A percentile compares a stretch with the other conserved stretches of the same genome.
Conservation (phyloP, 2,797 vertebrate genomes). For the Xerus rutilus region DNA sequence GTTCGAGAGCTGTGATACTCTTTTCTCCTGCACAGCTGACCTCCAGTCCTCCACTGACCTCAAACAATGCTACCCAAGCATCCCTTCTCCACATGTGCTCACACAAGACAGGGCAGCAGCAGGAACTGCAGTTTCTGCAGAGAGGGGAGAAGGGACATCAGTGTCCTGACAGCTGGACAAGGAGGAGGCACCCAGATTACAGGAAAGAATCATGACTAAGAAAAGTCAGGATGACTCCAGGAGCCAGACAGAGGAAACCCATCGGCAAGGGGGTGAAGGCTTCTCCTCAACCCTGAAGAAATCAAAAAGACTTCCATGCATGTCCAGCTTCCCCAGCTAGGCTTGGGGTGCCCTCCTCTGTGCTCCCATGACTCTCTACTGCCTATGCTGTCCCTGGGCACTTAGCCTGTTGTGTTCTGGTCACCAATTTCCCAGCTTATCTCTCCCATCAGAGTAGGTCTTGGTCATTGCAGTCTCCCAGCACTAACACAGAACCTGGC, state of each 20-base stretch:
- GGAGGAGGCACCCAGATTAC: background rate
- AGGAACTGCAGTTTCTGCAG: rapidly evolving
- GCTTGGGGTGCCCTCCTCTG: background rate
- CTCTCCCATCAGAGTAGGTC: background rate
- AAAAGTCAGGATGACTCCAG: background rate
- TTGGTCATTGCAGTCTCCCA: background rate
- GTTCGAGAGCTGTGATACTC: background rate
- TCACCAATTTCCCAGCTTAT: background rate
- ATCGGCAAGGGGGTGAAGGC: rapidly evolving
- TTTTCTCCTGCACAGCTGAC: background rate
- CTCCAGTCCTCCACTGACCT: background rate
- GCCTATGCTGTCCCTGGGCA: background rate
- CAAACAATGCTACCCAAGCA: background rate
- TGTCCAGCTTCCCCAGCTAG: background rate
- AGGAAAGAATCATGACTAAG: background rate
- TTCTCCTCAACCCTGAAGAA: background rate
- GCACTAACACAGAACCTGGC: background rate
- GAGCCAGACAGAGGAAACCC: background rate
- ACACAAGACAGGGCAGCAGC: background rate
- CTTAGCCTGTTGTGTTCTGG: background rate
- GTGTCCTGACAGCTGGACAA: background rate
- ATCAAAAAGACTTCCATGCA: background rate
- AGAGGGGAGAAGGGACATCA: background rate
- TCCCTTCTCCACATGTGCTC: background rate
- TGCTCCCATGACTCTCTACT: background rate